Evolutionary conservation across 2,797 vertebrate species (phyloP).

Genomic region (Falco cherrug): DNA sequence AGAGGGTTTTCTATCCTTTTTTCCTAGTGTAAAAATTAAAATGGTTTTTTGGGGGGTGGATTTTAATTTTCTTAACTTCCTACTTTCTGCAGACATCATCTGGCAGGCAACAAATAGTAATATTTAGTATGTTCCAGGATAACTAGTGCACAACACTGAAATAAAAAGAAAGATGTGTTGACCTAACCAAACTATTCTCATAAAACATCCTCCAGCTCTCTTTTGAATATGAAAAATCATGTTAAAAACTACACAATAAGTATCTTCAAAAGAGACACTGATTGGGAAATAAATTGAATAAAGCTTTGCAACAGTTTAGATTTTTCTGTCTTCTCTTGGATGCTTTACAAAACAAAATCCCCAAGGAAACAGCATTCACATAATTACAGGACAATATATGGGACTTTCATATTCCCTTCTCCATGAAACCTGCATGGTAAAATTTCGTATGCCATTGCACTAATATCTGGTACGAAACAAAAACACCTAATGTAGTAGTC

Average conservation of each 20-base stretch:
- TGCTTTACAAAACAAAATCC: background rate
- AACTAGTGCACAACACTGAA: background rate
- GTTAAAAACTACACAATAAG: background rate
- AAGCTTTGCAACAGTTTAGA: background rate
- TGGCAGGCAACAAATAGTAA: background rate
- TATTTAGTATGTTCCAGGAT: background rate
- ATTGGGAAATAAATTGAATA: background rate
- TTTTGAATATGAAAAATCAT: background rate
- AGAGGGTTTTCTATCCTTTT: background rate
- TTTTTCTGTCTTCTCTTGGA: background rate
- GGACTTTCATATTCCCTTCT: background rate
- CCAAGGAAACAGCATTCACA: background rate
- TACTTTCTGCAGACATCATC: background rate
- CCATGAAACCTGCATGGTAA: background rate
- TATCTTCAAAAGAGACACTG: background rate
- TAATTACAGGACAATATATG: background rate
- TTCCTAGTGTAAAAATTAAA: background rate
- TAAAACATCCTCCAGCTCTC: background rate
- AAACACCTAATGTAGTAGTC: background rate
- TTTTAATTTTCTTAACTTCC: background rate
- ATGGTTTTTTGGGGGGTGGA: accelerated
- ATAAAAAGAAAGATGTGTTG: background rate
- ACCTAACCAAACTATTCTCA: background rate
- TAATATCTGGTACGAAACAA: background rate
- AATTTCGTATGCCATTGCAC: background rate